These are phyloP conservation scores for Palaemon carinicauda DNA, from an alignment of 1,140 invertebrate genomes.

Conservation along the genomic window DNA sequence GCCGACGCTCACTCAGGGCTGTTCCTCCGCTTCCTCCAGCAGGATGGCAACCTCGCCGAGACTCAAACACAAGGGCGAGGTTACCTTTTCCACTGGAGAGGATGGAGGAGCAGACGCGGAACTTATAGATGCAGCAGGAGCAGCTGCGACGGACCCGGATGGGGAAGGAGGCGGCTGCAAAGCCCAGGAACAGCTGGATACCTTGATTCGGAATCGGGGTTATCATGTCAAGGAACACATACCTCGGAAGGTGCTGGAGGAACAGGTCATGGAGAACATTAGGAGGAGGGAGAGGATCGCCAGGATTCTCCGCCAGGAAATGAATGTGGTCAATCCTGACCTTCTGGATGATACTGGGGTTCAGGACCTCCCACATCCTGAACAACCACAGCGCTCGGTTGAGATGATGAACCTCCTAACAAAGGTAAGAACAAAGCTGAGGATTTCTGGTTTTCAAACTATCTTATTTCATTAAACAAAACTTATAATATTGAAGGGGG, in stretches of 20 bases:
- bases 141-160: background rate
- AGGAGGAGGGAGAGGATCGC: constrained; percentile 54
- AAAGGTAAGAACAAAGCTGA: constrained; percentile 7
- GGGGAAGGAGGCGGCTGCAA: background rate
- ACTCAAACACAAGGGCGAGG: background rate
- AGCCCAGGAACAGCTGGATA: constrained; percentile 48
- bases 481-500: background rate
- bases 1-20: background rate
- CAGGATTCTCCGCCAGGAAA: constrained; percentile 44
- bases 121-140: no score
- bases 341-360: background rate
- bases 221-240: constrained; percentile 55
- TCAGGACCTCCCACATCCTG: background rate
- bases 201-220: constrained; percentile 47
- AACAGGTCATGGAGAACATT: constrained; percentile 56
- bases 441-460: background rate
- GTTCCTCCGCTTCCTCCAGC: background rate
- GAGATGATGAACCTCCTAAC: constrained; percentile 37
- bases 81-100: background rate
- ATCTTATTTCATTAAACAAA: background rate
- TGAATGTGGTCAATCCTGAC: background rate
- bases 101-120: background rate
- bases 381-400: background rate
- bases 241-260: constrained; percentile 49
- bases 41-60: background rate